Evolutionary conservation across 2,113 vertebrate genomes (phyloP).

Genomic region (Kryptolebias marmoratus): DNA sequence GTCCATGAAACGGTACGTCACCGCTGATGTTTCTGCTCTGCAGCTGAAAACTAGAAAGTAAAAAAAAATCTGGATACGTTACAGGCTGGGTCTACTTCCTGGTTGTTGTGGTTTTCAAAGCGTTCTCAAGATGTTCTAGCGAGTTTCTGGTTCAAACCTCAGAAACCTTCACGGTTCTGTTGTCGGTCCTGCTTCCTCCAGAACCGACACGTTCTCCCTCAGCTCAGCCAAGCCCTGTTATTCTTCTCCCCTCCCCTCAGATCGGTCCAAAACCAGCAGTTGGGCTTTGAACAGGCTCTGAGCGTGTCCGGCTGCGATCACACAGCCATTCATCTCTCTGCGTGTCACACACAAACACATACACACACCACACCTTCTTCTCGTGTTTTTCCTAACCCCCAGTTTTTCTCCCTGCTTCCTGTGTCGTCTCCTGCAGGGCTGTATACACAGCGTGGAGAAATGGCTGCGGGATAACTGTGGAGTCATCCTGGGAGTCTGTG

Average conservation of each 20-base stretch:
- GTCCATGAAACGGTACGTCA: constrained; percentile 80
- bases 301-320: constrained; percentile 58
- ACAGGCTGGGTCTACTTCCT: too few species aligned
- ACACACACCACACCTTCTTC: neutral
- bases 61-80: too few species aligned
- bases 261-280: constrained; percentile 60
- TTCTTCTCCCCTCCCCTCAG: constrained; percentile 49
- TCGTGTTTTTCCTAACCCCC: constrained; percentile 16
- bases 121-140: too few species aligned
- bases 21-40: neutral
- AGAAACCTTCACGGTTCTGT: constrained; percentile 36
- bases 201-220: constrained; percentile 33
- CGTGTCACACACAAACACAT: neutral
- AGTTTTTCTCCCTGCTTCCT: constrained; percentile 3
- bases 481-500: constrained; percentile 89
- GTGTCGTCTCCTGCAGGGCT: constrained; percentile 82
- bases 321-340: constrained; percentile 42
- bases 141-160: neutral
- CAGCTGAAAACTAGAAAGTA: neutral
- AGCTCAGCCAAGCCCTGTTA: constrained; percentile 52
- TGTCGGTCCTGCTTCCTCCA: constrained; percentile 51
- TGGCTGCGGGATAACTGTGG: constrained; percentile 90
- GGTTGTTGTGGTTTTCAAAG: neutral
- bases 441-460: constrained; percentile 82
- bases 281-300: constrained; percentile 64